Percentiles rank a stretch among this genome's conserved stretches.
These are phyloP conservation scores for Reinhardtius hippoglossoides DNA, from an alignment of 2,113 vertebrate species.

Conservation along the genomic window DNA sequence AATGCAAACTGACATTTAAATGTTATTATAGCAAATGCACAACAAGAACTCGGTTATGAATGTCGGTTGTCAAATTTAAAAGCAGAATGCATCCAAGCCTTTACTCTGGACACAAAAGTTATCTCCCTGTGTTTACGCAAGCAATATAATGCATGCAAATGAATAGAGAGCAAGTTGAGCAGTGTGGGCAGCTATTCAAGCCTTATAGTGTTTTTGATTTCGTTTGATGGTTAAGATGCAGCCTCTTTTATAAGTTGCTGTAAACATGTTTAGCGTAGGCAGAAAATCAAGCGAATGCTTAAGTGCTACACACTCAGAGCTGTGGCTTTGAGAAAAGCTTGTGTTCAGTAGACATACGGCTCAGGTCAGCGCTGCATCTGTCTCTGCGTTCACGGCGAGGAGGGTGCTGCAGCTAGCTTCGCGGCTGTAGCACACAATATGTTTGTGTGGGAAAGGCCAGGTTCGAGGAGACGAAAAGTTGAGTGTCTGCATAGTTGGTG, in stretches of 20 bases:
- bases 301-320: constrained; percentile 10
- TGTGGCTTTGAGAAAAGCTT: constrained; percentile 36
- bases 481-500: constrained; percentile 35
- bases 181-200: constrained; percentile 1
- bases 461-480: constrained; percentile 13
- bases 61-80: neutral
- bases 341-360: constrained; percentile 50
- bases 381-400: constrained; percentile 22
- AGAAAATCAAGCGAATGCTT: constrained; percentile 22
- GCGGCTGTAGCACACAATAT: constrained; percentile 46
- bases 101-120: neutral
- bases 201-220: constrained; percentile 1
- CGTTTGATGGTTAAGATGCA: neutral
- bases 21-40: constrained; percentile 1
- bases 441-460: constrained; percentile 58
- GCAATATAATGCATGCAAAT: constrained; percentile 2
- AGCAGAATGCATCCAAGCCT: neutral
- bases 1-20: constrained; percentile 20
- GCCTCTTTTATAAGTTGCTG: neutral
- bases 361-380: constrained; percentile 60
- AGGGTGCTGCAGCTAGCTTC: constrained; percentile 10
- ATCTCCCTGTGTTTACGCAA: constrained; percentile 7
- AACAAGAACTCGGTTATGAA: neutral
- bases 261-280: neutral
- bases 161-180: constrained; percentile 8